Evolutionary conservation across 2,888 invertebrate genomes (phyloP), one percentile per base, ranked within the genome.

Genomic region (Cryptus viduatorius): DNA sequence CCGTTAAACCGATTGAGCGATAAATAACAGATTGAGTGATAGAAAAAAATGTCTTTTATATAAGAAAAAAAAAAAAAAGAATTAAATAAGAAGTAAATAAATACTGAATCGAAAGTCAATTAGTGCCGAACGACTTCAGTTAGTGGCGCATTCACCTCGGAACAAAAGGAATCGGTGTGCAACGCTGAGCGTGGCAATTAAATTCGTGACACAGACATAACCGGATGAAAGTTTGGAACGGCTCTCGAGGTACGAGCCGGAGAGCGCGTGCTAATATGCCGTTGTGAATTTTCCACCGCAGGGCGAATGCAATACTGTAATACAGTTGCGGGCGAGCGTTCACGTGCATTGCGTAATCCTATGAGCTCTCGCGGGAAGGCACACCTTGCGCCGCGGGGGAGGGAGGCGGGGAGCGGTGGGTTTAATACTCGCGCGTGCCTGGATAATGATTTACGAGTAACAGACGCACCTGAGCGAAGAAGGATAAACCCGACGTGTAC

Each of bases 381-480:
- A 61, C 73, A 75, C 24, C 37, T 5, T 5, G 44, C 46, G 48
- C 12, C 42, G 67, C 10, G 46, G 12, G 59, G n/a, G 31, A 29
- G 59, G 8, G 4, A 37, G 37, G 7, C 37, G 37, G 4, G 37
- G 7, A 37, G 12, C 12, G 12, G 29, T 48, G 46, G 65, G 76
- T 37, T 37, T 76, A 76, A 71, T 24, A 56, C 50, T 46, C 29
- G 56, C 75, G 44, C 77, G 56, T 82, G 68, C 68, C 73, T 53
- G 68, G 68, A 61, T 48, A 79, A 79, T 83, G 79, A 83, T 79
- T 79, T 73, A 67, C 68, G 72, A 67, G 53, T 64, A 79, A 46
- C 73, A 79, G 73, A 68, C 79, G 73, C 73, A 83, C 79, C 79
- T 83, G 79, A 79, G 75, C 75, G 53, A 59, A 61, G 73, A 79